phyloP scores from a whole-genome alignment of 2,888 invertebrate species.

The Pyrrhosoma nymphula region DNA sequence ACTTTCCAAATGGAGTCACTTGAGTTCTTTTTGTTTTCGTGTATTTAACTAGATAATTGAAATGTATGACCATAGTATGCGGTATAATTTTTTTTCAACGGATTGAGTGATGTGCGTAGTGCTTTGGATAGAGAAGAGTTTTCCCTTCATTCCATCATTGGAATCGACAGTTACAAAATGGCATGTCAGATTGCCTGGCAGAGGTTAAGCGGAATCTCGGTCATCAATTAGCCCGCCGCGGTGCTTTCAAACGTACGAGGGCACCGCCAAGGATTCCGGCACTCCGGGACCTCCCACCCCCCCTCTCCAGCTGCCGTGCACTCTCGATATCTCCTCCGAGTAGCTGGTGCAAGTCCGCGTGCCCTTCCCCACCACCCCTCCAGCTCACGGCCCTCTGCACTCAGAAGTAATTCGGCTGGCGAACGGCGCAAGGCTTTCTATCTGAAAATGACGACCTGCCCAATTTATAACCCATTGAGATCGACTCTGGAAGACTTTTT shows the following conservation, averaged over 20 bases:
- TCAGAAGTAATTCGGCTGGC: background rate
- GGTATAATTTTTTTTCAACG: too few species aligned
- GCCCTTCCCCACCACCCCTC: background rate
- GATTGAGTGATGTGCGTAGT: background rate
- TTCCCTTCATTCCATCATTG: background rate
- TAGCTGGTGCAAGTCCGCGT: background rate
- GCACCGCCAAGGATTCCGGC: background rate
- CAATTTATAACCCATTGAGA: background rate
- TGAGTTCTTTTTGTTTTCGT: too few species aligned
- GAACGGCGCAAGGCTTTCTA: background rate
- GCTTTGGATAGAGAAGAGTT: background rate
- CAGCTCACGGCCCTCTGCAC: background rate
- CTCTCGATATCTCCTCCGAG: background rate
- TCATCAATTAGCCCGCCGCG: background rate
- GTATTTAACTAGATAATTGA: too few species aligned
- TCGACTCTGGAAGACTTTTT: too few species aligned
- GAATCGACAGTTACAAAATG: background rate
- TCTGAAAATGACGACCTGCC: background rate
- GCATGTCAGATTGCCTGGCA: background rate
- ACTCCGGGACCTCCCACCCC: background rate
- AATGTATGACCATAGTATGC: too few species aligned
- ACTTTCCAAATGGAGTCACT: too few species aligned
- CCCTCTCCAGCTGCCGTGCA: background rate
- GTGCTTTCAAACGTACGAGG: background rate
- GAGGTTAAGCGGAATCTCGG: background rate